Conservation (phyloP, 2,888 invertebrate genomes). For the Thymelicus sylvestris region DNA sequence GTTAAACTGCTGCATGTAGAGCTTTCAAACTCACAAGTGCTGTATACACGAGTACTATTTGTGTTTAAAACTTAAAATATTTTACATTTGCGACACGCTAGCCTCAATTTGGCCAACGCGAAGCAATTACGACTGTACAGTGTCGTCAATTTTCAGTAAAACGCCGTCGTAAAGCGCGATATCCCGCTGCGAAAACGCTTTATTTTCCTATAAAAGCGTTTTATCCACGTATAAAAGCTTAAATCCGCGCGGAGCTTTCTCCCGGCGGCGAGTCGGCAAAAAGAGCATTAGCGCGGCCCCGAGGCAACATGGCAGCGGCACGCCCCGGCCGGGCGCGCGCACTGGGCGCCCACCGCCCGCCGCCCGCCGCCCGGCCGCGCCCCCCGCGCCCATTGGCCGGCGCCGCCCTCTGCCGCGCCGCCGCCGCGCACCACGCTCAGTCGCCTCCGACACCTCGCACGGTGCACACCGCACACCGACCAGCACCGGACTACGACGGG, state of each 20-base stretch:
- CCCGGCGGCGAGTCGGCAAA: constrained; percentile 77
- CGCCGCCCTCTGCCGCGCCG: constrained; percentile 53
- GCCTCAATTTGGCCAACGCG: constrained; percentile 68
- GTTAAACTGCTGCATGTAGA: constrained; percentile 8
- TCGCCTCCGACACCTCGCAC: constrained; percentile 56
- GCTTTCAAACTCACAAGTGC: constrained; percentile 10
- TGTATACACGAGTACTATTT: not conserved
- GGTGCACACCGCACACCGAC: constrained; percentile 34
- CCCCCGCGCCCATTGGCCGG: constrained; percentile 47
- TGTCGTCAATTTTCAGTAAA: constrained; percentile 81
- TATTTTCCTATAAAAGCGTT: constrained; percentile 84
- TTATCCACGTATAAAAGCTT: constrained; percentile 84
- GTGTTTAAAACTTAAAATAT: constrained; percentile 22
- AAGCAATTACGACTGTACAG: constrained; percentile 74
- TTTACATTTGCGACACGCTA: constrained; percentile 50
- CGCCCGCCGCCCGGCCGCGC: constrained; percentile 43
- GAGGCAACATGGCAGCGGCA: constrained; percentile 77
- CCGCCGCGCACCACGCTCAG: constrained; percentile 53
- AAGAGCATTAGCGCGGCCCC: constrained; percentile 76
- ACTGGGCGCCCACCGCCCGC: constrained; percentile 40
- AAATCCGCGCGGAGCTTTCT: constrained; percentile 83
- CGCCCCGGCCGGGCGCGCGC: constrained; percentile 61
- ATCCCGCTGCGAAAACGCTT: constrained; percentile 82
- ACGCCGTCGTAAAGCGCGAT: constrained; percentile 80
- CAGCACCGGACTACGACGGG: constrained; percentile 38